A percentile compares a stretch with the other conserved stretches of the same genome.
These are phyloP conservation scores for Echinops telfairi DNA, from an alignment of 2,113 vertebrate genomes.

Conservation along the genomic window DNA sequence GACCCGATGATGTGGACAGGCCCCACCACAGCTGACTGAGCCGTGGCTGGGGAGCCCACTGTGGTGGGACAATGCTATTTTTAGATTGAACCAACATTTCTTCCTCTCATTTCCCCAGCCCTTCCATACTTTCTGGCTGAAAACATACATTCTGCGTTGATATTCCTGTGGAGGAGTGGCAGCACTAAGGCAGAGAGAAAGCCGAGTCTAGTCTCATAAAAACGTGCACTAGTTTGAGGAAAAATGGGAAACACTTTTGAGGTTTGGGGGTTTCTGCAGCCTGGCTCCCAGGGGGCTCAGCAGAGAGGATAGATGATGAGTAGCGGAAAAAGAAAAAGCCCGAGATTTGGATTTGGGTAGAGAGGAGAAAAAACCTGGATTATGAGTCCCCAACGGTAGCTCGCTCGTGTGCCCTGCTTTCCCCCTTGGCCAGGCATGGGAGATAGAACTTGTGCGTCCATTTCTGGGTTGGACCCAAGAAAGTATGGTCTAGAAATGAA, in stretches of 20 bases:
- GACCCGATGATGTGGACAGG: not conserved
- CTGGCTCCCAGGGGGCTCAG: not conserved
- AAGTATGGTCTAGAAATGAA: not conserved
- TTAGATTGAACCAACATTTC: not conserved
- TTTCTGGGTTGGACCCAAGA: not conserved
- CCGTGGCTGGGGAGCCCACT: not conserved
- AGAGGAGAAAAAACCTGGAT: not conserved
- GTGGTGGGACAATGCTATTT: not conserved
- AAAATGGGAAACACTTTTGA: not conserved
- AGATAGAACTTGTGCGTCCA: not conserved
- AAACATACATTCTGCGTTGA: not conserved
- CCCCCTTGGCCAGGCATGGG: not conserved
- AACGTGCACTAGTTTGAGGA: not conserved
- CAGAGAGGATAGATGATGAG: not conserved
- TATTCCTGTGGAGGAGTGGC: slow-evolving; percentile 36
- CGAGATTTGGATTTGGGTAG: not conserved
- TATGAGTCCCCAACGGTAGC: not conserved
- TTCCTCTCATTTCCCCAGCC: not conserved
- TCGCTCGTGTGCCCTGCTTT: not conserved
- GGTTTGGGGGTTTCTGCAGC: slow-evolving; percentile 48
- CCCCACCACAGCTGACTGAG: too few species aligned
- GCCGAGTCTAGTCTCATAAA: not conserved
- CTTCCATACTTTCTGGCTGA: not conserved
- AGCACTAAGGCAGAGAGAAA: slow-evolving; percentile 41
- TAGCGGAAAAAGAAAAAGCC: too few species aligned